phyloP scores from a whole-genome alignment of 92 coral and sea anemone species.

The Epizoanthus scotinus region DNA sequence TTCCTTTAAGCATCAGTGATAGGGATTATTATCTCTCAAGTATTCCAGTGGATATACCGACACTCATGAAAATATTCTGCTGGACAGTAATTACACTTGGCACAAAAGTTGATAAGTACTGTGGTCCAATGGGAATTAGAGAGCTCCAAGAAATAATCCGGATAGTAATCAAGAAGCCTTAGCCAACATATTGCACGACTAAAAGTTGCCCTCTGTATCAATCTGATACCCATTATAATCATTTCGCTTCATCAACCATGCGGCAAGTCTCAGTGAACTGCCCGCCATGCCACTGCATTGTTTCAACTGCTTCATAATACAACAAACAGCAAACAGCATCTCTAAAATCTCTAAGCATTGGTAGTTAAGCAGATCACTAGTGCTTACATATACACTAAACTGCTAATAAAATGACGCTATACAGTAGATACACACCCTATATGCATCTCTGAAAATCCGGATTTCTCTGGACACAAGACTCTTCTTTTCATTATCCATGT shows the following conservation, averaged over 20 bases:
- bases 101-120: too few species aligned
- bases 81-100: too few species aligned
- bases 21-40: too few species aligned
- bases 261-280: background rate
- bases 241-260: background rate
- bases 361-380: background rate
- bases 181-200: too few species aligned
- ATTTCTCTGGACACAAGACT: slow-evolving; percentile 94
- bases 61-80: too few species aligned
- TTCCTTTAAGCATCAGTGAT: too few species aligned
- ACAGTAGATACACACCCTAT: slow-evolving; percentile 66
- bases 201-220: too few species aligned
- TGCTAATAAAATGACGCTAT: too few species aligned
- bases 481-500: slow-evolving; percentile 93
- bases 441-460: slow-evolving; percentile 87
- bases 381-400: background rate
- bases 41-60: too few species aligned
- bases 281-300: background rate
- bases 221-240: background rate
- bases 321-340: background rate
- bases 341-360: background rate
- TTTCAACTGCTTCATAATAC: background rate
- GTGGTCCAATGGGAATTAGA: too few species aligned
- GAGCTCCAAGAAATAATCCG: too few species aligned
- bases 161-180: too few species aligned